These are phyloP conservation scores for Gila robusta DNA, from an alignment of 2,797 vertebrate species.

Conservation along the genomic window DNA sequence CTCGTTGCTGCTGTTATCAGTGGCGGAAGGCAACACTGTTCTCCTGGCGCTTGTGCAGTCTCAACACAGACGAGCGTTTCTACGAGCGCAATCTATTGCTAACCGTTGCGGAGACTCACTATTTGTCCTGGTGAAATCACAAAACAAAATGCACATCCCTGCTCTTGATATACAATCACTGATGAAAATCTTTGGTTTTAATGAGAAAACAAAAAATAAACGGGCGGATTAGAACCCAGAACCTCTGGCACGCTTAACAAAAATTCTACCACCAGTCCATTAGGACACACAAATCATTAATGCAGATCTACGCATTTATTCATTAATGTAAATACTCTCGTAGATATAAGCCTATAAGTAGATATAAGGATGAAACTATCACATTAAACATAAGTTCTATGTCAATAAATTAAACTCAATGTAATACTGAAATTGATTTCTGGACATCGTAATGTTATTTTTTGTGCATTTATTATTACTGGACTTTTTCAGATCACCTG, in stretches of 20 bases:
- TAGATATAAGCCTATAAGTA: neutral
- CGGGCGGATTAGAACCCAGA: neutral
- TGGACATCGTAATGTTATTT: neutral
- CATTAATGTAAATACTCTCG: neutral
- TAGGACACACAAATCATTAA: neutral
- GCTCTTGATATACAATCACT: neutral
- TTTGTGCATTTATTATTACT: too few species aligned
- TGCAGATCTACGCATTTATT: neutral
- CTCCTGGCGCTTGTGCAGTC: neutral
- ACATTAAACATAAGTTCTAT: neutral
- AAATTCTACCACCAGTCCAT: neutral
- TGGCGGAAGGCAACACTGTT: neutral
- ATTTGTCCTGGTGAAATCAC: neutral
- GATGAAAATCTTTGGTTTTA: neutral
- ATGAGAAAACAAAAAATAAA: neutral
- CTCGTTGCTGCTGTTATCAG: neutral
- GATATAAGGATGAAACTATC: neutral
- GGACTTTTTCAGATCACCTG: slow-evolving; percentile 78
- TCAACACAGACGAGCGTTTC: neutral
- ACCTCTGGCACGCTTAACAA: neutral
- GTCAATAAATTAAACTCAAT: too few species aligned
- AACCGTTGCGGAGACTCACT: neutral
- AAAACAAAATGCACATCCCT: neutral
- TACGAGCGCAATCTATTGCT: neutral
- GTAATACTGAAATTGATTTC: neutral